Conservation (phyloP, 2,888 invertebrate genomes). For the Didymodactylos carnosus region DNA sequence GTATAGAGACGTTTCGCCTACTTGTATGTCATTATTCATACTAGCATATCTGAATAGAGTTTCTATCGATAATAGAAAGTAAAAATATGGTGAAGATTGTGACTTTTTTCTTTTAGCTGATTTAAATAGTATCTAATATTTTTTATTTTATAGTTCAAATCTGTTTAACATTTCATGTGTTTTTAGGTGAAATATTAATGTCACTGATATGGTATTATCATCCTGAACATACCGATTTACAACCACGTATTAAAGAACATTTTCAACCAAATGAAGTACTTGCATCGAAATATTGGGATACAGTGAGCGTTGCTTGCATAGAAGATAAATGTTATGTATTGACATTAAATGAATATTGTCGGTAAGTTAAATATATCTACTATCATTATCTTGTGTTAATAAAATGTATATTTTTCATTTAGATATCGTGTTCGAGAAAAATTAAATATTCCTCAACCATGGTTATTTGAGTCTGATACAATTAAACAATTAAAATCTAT, state of each 20-base stretch:
- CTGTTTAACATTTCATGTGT: constrained; percentile 12
- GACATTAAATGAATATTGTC: constrained; percentile 84
- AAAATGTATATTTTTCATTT: not conserved
- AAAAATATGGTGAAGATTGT: no score
- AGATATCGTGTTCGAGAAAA: constrained; percentile 8
- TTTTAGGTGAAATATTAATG: constrained; percentile 84
- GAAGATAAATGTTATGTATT: constrained; percentile 92
- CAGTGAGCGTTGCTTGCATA: constrained; percentile 84
- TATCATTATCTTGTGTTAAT: not conserved
- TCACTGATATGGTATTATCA: constrained; percentile 89
- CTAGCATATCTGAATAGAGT: no score
- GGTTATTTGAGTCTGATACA: not conserved
- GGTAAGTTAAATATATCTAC: constrained; percentile 47
- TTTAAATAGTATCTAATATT: not conserved
- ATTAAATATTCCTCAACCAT: not conserved
- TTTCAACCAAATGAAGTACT: constrained; percentile 40
- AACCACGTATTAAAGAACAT: constrained; percentile 27
- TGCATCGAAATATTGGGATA: constrained; percentile 80
- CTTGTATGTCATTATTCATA: no score
- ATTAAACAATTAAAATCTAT: not conserved
- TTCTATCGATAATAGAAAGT: no score
- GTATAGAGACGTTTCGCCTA: no score
- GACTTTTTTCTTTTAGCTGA: no score
- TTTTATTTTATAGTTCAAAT: not conserved
- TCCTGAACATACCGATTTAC: constrained; percentile 70